Evolutionary conservation across 2,888 invertebrate species (phyloP), one percentile per base, ranked within the genome.

Genomic region (Rapana venosa): DNA sequence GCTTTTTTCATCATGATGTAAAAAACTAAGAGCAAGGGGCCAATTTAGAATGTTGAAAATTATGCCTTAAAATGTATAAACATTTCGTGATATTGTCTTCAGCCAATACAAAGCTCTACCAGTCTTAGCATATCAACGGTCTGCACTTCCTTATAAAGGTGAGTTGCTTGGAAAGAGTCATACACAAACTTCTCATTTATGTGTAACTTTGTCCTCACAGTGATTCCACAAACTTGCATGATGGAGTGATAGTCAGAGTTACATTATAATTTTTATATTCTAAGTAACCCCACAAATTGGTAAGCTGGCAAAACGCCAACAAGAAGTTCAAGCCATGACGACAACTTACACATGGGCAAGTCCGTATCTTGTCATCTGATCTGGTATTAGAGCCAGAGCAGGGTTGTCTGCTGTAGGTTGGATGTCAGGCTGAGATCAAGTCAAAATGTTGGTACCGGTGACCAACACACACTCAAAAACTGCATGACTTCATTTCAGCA

Each of bases 301-400:
- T 32, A 77, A 26, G 15, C 15, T 32, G 13, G 26, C 77, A 30
- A 26, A 15, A n/a, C 77, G 6, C 77, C n/a, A 77, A 13, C 26
- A 77, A 77, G 4, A n/a, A n/a, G 26, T 13, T 77, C 6, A 26
- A 30, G n/a, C 22, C n/a, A n/a, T 77, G 58, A 61, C 1, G 26
- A 47, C 26, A 4, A 70, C 77, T 89, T 74, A 89, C 89, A 83
- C 89, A 89, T 70, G 36, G 89, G 85, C 30, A 84, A 32, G n/a
- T 36, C 84, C 83, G 36, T 89, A 89, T 47, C 85, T 89, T 13
- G 89, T 35, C 84, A 22, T 13, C 89, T 36, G 17, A 89, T 89
- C 74, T 85, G 26, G 13, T 66, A 26, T 89, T 66, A 70, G 89
- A 85, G 74, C 84, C n/a, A 66, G 56, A 1, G 70, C 74, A 84